Percentiles rank a stretch among this genome's conserved stretches.
These are phyloP conservation scores for Acleris sparsana DNA, from an alignment of 2,888 invertebrate genomes.

Conservation along the genomic window DNA sequence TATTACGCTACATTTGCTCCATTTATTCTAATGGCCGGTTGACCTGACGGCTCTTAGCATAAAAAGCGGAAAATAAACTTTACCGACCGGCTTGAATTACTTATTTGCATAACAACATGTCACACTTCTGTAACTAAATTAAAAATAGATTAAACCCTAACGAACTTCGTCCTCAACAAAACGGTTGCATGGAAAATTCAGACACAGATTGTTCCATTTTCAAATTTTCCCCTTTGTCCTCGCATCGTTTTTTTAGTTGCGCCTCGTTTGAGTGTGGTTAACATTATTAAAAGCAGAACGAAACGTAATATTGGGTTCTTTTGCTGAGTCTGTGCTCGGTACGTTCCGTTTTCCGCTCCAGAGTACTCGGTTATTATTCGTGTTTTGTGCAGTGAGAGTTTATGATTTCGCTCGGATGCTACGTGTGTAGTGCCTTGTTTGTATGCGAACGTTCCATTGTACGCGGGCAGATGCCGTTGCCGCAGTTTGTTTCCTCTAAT, in stretches of 20 bases:
- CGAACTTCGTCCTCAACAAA: constrained; percentile 36
- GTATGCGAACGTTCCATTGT: constrained; percentile 37
- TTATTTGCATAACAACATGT: constrained; percentile 32
- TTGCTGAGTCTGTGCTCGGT: constrained; percentile 37
- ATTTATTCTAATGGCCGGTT: constrained; percentile 26
- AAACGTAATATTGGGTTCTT: constrained; percentile 39
- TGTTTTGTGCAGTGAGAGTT: constrained; percentile 36
- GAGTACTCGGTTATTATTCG: constrained; percentile 37
- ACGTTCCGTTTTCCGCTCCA: constrained; percentile 37
- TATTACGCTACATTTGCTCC: constrained; percentile 27
- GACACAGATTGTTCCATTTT: constrained; percentile 45
- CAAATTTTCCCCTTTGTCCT: constrained; percentile 42
- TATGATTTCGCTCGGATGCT: constrained; percentile 40
- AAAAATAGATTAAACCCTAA: constrained; percentile 46
- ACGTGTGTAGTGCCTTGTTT: constrained; percentile 40
- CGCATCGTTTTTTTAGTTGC: constrained; percentile 43
- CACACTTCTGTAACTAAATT: constrained; percentile 38
- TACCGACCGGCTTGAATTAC: neutral
- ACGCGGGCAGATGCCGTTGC: constrained; percentile 27
- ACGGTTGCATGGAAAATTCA: constrained; percentile 43
- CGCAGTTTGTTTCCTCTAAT: constrained; percentile 32
- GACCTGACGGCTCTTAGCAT: constrained; percentile 18
- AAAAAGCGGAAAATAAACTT: constrained; percentile 19
- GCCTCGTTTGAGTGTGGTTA: constrained; percentile 45
- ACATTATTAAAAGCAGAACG: constrained; percentile 53